phyloP scores from a whole-genome alignment of 2,797 vertebrate genomes.

The Eutrigla gurnardus region DNA sequence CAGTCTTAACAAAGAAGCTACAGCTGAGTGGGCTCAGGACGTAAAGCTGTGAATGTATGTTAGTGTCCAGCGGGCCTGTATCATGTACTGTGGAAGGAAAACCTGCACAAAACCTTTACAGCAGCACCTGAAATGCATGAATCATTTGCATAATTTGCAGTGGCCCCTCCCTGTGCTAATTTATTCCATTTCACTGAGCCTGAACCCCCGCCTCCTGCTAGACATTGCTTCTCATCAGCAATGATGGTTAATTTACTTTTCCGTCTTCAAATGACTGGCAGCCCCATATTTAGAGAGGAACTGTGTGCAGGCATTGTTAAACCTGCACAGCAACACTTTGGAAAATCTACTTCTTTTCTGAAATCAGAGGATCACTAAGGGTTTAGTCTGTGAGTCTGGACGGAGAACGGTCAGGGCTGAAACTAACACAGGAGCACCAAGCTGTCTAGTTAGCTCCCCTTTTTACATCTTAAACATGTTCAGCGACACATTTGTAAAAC shows the following conservation, averaged over 20 bases:
- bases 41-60: background rate
- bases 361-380: background rate
- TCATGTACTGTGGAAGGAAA: background rate
- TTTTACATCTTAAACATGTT: background rate
- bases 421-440: background rate
- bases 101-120: background rate
- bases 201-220: slow-evolving; percentile 4
- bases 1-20: slow-evolving; percentile 32
- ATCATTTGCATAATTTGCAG: slow-evolving; percentile 5
- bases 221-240: slow-evolving; percentile 31
- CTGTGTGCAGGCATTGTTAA: background rate
- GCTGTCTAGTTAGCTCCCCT: background rate
- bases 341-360: background rate
- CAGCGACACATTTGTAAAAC: background rate
- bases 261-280: slow-evolving; percentile 3
- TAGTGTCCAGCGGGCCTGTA: background rate
- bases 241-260: slow-evolving; percentile 12
- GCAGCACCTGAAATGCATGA: slow-evolving; percentile 3
- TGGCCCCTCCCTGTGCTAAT: background rate
- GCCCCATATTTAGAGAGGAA: background rate
- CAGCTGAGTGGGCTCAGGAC: slow-evolving; percentile 10
- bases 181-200: slow-evolving; percentile 17
- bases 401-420: background rate
- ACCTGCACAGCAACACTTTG: background rate
- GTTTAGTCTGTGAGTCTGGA: background rate